phyloP scores from a whole-genome alignment of 2,888 invertebrate genomes.

The Tuberolachnus salignus region DNA sequence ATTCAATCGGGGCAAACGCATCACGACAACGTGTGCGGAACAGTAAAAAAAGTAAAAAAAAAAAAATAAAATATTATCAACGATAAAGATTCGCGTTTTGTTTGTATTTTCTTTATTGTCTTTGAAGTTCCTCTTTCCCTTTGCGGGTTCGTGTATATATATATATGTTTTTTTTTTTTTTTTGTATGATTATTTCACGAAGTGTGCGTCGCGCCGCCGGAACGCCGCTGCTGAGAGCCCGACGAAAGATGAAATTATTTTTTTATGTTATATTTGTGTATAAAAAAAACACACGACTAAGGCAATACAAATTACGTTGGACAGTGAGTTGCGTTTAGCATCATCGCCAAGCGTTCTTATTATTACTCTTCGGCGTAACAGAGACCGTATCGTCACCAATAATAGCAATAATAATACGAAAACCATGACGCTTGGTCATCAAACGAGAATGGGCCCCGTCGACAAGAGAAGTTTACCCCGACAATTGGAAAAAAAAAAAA shows the following conservation, averaged over 20 bases:
- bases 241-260: slow-evolving; percentile 42
- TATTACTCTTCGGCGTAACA: slow-evolving; percentile 11
- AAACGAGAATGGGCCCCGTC: no score
- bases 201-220: background rate
- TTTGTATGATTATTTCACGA: slow-evolving; percentile 30
- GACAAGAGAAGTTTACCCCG: no score
- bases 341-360: no score
- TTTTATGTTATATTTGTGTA: background rate
- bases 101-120: background rate
- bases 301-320: no score
- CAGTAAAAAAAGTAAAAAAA: background rate
- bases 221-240: background rate
- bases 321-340: slow-evolving; percentile 11
- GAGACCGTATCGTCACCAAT: background rate
- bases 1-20: background rate
- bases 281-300: no score
- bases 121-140: no score
- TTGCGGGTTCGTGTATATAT: background rate
- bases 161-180: background rate
- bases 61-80: background rate
- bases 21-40: no score
- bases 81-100: background rate
- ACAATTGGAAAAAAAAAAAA: no score
- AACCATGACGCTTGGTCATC: slow-evolving; percentile 1
- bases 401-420: slow-evolving; percentile 25